phyloP scores from a whole-genome alignment of 2,888 invertebrate species.

The Temnothorax unifasciatus region DNA sequence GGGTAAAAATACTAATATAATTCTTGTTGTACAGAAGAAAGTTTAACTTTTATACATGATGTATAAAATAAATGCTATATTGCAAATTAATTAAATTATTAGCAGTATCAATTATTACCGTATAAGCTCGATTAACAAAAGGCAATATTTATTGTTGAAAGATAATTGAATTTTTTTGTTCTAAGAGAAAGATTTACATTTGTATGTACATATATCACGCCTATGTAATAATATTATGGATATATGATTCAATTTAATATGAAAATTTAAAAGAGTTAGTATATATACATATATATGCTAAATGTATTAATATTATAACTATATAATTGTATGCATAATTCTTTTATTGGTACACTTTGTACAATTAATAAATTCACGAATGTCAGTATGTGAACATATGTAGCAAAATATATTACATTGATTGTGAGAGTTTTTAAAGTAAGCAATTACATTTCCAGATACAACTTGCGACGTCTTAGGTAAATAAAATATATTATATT shows the following conservation, averaged over 20 bases:
- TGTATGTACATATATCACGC: not conserved
- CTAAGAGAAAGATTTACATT: not conserved
- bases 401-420: slow-evolving; percentile 2
- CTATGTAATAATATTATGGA: not conserved
- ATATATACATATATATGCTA: not conserved
- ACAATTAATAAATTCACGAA: slow-evolving; percentile 6
- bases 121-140: not conserved
- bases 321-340: not conserved
- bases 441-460: not conserved
- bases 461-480: not conserved
- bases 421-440: not conserved
- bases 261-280: not conserved
- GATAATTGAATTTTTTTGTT: not conserved
- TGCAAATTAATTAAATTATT: slow-evolving; percentile 14
- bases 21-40: not conserved
- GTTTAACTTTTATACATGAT: not conserved
- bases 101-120: not conserved
- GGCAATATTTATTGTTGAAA: not conserved
- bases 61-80: not conserved
- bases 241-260: not conserved
- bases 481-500: slow-evolving; percentile 9
- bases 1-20: not conserved
- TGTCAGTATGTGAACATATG: not conserved
- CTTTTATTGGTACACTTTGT: slow-evolving; percentile 17
- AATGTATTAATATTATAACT: slow-evolving; percentile 10